Evolutionary conservation across 2,888 invertebrate genomes (phyloP).

Genomic region (Conops quadrifasciatus): DNA sequence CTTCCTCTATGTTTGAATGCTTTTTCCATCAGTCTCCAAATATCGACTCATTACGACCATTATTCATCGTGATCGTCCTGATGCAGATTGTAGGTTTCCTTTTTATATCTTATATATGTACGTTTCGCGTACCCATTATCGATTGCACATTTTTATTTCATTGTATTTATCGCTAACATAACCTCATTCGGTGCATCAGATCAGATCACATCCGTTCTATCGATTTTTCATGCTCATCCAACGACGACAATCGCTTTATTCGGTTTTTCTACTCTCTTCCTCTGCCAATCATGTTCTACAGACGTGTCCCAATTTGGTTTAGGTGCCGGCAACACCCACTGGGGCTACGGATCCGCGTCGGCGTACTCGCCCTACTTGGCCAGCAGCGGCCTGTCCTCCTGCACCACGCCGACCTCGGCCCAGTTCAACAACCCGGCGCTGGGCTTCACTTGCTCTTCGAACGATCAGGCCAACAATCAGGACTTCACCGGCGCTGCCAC

Average conservation of each 20-base stretch:
- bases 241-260: constrained; percentile 32
- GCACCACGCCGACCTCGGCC: constrained; percentile 75
- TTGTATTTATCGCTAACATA: not conserved
- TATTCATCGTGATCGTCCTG: not conserved
- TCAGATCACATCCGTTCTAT: too few relatives aligned
- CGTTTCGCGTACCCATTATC: too few relatives aligned
- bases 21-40: too few relatives aligned
- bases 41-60: too few relatives aligned
- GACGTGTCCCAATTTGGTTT: constrained; percentile 88
- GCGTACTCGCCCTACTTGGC: constrained; percentile 87
- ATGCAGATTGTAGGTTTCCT: not conserved
- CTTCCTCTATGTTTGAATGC: not conserved
- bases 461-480: constrained; percentile 71
- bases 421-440: constrained; percentile 80
- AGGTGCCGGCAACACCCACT: constrained; percentile 85
- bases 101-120: too few relatives aligned
- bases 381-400: constrained; percentile 75
- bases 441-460: constrained; percentile 76
- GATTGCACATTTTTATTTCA: too few relatives aligned
- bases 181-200: not conserved
- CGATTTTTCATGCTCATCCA: constrained; percentile 31
- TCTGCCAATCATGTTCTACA: constrained; percentile 56
- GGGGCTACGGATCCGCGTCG: constrained; percentile 87
- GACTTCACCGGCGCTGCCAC: constrained; percentile 69
- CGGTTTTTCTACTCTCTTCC: constrained; percentile 35